These are phyloP conservation scores for Ectemnius cavifrons DNA, from an alignment of 2,888 invertebrate species.

Conservation along the genomic window DNA sequence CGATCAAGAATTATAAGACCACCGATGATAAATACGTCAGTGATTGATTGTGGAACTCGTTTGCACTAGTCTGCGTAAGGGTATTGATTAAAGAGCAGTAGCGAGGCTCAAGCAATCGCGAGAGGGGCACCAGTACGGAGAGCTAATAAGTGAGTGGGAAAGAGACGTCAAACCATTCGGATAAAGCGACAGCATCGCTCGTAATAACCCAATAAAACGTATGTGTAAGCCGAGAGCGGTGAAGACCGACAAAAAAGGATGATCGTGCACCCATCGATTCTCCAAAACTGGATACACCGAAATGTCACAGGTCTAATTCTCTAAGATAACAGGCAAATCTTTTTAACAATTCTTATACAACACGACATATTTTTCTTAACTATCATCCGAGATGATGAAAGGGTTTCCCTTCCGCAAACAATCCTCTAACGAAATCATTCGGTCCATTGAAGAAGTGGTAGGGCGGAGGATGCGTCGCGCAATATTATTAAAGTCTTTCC, in stretches of 20 bases:
- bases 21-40: slow-evolving; percentile 38
- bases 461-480: not conserved
- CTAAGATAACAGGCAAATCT: not conserved
- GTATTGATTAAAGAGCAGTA: slow-evolving; percentile 43
- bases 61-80: slow-evolving; percentile 26
- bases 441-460: not conserved
- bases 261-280: slow-evolving; percentile 12
- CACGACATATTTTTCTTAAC: slow-evolving; percentile 19
- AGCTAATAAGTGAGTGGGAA: no score
- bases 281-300: slow-evolving; percentile 24
- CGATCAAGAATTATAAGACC: slow-evolving; percentile 43
- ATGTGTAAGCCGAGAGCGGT: not conserved
- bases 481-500: slow-evolving; percentile 33
- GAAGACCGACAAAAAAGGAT: not conserved
- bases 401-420: no score
- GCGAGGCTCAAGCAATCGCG: slow-evolving; percentile 11
- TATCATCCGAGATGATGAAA: not conserved
- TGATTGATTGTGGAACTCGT: slow-evolving; percentile 41
- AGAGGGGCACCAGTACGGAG: not conserved
- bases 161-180: slow-evolving; percentile 4
- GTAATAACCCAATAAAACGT: slow-evolving; percentile 28
- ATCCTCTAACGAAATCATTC: not conserved
- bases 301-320: slow-evolving; percentile 26
- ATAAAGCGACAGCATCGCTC: slow-evolving; percentile 10
- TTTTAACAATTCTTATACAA: slow-evolving; percentile 22